Base-by-base conservation (phyloP, 1,140 invertebrate genomes). In the Adelges cooleyi region DNA sequence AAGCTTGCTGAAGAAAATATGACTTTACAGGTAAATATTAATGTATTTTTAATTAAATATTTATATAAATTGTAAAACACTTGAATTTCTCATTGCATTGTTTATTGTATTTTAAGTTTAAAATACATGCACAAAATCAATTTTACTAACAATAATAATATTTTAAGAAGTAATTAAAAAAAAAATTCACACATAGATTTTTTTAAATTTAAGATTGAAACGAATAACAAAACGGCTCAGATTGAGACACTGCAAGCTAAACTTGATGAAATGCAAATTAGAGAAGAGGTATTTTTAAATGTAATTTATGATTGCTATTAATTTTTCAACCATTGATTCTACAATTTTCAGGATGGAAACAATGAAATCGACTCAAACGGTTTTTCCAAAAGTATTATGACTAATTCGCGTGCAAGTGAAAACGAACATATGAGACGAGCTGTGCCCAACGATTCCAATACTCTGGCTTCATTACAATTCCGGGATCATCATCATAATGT, bases 361-460 rank as follows among this genome's bases (percentile, higher is more conserved):
- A 11, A 20, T 10, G 42, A 2, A 22, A 18, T 10, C 29, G 13
- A 20, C 44, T 17, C 15, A 33, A 62, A 46, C 33, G 46, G 11
- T 62, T 3, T 62, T 62, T 62, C 56, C 18, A 62, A 62, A 62
- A 62, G 42, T 48, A 15, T 62, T n/a, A 46, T 33, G 27, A 48
- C 56, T 9, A 42, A 62, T 20, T 46, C 44, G 13, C 56, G 46
- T 2, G 15, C 44, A 48, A 62, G 56, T 20, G 56, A 62, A 62
- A 62, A 62, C 46, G 56, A 62, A 48, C 56, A 62, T 46, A 62
- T 62, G 56, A 22, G 56, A 0, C 42, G 42, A 20, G 56, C 27
- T 8, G n/a, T 48, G n/a, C 56, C 42, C 9, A 62, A 62, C 33
- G 42, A 62, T 2, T 62, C 56, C 0, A 62, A 62, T 29, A 62